Evolutionary conservation across 2,113 vertebrate species (phyloP).

Genomic region (Cnemophilus loriae): DNA sequence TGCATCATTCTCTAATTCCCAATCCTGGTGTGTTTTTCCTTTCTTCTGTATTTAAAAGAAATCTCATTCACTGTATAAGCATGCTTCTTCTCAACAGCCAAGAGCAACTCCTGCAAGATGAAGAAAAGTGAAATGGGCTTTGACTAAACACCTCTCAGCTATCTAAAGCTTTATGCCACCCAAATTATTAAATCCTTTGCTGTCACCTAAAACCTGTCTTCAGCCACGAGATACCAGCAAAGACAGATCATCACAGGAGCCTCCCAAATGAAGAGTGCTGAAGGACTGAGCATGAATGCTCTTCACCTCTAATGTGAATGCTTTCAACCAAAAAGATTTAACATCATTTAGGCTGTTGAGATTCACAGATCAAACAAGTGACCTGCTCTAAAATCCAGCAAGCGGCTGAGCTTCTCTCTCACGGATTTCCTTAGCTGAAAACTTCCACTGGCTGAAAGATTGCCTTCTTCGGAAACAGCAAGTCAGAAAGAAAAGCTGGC

Average conservation of each 20-base stretch:
- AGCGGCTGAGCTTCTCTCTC: background rate
- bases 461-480: background rate
- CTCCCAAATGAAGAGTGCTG: background rate
- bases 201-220: background rate
- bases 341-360: background rate
- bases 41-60: background rate
- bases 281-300: background rate
- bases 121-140: background rate
- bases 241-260: background rate
- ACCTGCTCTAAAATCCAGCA: background rate
- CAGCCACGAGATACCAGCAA: background rate
- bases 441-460: background rate
- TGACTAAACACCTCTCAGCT: background rate
- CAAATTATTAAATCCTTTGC: background rate
- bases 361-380: constrained; percentile 18
- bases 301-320: background rate
- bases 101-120: background rate
- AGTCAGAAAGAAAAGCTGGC: background rate
- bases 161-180: background rate
- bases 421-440: background rate
- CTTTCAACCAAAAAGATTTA: background rate
- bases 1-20: background rate
- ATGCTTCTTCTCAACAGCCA: background rate
- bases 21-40: background rate
- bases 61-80: background rate